Evolutionary conservation across 2,888 invertebrate genomes (phyloP).

Genomic region (Drosophila anceps): DNA sequence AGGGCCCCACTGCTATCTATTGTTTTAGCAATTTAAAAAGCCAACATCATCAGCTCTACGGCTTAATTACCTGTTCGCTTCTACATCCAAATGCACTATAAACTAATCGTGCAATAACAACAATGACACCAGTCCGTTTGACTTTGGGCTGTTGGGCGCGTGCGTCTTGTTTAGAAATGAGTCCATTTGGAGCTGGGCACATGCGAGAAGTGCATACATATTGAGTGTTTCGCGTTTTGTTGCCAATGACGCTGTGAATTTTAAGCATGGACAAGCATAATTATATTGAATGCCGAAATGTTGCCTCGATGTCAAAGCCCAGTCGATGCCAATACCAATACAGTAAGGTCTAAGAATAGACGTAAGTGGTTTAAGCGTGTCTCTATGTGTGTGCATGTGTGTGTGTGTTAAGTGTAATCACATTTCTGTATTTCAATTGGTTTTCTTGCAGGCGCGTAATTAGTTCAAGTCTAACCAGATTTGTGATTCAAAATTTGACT

Average conservation of each 20-base stretch:
- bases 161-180: conserved; percentile 66
- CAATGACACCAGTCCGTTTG: neutral
- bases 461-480: conserved; percentile 10
- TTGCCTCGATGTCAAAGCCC: conserved; percentile 12
- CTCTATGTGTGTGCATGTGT: neutral
- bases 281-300: conserved; percentile 25
- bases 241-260: conserved; percentile 63
- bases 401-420: conserved; percentile 4
- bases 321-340: conserved; percentile 5
- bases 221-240: conserved; percentile 35
- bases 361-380: neutral
- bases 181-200: conserved; percentile 33
- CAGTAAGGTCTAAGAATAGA: conserved; percentile 23
- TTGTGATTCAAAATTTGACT: neutral
- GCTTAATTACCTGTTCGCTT: conserved; percentile 20
- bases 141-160: conserved; percentile 17
- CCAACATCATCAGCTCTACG: neutral
- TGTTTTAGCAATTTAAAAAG: neutral
- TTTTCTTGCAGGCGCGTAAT: conserved; percentile 34
- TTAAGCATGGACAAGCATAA: conserved; percentile 43
- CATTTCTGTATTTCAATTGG: conserved; percentile 26
- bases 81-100: conserved; percentile 13
- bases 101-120: neutral
- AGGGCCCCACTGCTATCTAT: neutral
- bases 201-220: conserved; percentile 58